These are phyloP conservation scores for Dendrophyllia cribrosa DNA, from an alignment of 64 coral and sea anemone genomes.

Conservation along the genomic window DNA sequence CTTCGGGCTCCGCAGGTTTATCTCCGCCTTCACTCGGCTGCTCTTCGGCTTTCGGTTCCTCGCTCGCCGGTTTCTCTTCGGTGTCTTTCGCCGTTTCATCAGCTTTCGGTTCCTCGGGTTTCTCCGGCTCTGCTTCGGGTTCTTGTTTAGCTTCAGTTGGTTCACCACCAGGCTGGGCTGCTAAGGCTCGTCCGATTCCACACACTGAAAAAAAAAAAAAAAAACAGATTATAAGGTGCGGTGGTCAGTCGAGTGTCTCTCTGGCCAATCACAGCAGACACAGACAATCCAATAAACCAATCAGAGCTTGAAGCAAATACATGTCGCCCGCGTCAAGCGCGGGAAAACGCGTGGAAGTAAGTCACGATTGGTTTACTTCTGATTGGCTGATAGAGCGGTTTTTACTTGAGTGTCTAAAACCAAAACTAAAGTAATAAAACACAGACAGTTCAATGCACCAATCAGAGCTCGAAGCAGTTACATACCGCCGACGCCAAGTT, in stretches of 20 bases:
- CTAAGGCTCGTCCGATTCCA: conserved; percentile 1
- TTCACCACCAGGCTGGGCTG: not conserved
- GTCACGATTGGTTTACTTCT: too few relatives aligned
- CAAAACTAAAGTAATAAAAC: too few relatives aligned
- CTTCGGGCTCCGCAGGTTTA: too few relatives aligned
- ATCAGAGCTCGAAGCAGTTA: too few relatives aligned
- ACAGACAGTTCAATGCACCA: too few relatives aligned
- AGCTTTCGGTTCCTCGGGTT: not conserved
- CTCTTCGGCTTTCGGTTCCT: not conserved
- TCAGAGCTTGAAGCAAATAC: not conserved
- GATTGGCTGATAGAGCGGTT: too few relatives aligned
- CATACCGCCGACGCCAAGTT: too few relatives aligned
- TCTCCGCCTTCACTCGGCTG: too few relatives aligned
- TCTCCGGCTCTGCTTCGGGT: not conserved
- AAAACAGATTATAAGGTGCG: not conserved
- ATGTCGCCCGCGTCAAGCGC: too few relatives aligned
- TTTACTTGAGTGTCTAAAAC: too few relatives aligned
- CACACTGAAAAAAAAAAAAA: not conserved
- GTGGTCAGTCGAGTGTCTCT: not conserved
- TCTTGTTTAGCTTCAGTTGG: not conserved
- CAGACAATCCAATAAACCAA: not conserved
- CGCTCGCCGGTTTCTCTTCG: not conserved
- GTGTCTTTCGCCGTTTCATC: not conserved
- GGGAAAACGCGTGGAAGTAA: too few relatives aligned
- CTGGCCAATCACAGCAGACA: not conserved